Evolutionary conservation across 2,888 invertebrate genomes (phyloP).

Genomic region (Diploptera punctata): DNA sequence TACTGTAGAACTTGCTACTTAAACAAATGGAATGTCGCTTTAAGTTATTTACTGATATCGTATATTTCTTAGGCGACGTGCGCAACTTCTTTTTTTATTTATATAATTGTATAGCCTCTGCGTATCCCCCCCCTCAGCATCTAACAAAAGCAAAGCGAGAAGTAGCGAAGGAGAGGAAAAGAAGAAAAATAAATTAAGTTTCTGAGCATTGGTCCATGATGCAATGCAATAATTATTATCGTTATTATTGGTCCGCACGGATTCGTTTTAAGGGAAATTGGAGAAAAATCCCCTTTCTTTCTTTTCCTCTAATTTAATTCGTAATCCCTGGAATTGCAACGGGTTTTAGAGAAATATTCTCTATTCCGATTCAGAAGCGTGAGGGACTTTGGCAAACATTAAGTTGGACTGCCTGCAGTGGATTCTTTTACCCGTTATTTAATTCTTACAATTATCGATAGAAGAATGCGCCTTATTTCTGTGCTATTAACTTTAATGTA

Average conservation of each 20-base stretch:
- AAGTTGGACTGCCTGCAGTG: not conserved
- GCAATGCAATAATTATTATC: slow-evolving; percentile 16
- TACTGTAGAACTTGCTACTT: slow-evolving; percentile 14
- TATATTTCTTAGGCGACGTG: slow-evolving; percentile 17
- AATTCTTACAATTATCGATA: too few relatives aligned
- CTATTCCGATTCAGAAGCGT: too few relatives aligned
- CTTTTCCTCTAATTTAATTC: slow-evolving; percentile 18
- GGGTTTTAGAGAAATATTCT: not conserved
- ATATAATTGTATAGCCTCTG: slow-evolving; percentile 25
- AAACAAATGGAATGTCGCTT: slow-evolving; percentile 29
- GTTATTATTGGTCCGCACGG: slow-evolving; percentile 12
- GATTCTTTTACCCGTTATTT: too few relatives aligned
- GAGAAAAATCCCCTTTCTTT: not conserved
- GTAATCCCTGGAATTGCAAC: not conserved
- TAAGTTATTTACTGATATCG: slow-evolving; percentile 25
- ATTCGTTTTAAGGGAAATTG: not conserved
- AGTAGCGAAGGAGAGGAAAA: not conserved
- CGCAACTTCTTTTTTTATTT: not conserved
- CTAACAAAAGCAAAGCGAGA: slow-evolving; percentile 15
- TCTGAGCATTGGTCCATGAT: slow-evolving; percentile 12
- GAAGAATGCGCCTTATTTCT: too few relatives aligned
- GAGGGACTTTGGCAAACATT: not conserved
- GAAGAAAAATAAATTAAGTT: slow-evolving; percentile 20
- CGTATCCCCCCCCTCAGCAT: not conserved
- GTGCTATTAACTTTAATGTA: too few relatives aligned